These are phyloP conservation scores for Centropristis striata DNA, from an alignment of 2,113 vertebrate genomes.

Conservation along the genomic window DNA sequence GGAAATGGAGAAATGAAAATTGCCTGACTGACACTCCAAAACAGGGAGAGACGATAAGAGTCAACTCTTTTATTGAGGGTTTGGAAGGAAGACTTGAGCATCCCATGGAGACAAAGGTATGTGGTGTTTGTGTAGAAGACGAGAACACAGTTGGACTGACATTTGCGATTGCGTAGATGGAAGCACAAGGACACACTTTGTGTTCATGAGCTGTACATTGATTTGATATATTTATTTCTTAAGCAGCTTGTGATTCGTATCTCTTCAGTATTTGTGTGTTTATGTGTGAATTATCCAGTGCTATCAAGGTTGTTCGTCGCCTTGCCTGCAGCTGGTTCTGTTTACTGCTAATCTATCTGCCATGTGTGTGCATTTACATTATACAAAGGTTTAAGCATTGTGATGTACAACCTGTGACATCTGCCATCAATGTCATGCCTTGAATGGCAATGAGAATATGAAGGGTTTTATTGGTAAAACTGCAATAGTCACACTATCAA, in stretches of 20 bases:
- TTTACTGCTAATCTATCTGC: slow-evolving; percentile 10
- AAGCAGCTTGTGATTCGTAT: slow-evolving; percentile 9
- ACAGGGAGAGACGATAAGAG: slow-evolving; percentile 29
- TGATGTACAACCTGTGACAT: slow-evolving; percentile 25
- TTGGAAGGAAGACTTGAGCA: neutral
- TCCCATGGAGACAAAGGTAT: neutral
- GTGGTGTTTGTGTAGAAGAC: neutral
- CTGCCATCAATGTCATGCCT: slow-evolving; percentile 32
- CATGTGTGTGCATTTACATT: slow-evolving; percentile 11
- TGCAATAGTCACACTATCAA: slow-evolving; percentile 15
- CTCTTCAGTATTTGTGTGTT: neutral
- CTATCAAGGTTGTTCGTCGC: neutral
- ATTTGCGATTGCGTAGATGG: neutral
- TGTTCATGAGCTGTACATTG: neutral
- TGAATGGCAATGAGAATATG: slow-evolving; percentile 46
- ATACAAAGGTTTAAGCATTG: slow-evolving; percentile 10
- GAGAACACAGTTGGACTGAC: slow-evolving; percentile 2
- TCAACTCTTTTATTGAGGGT: neutral
- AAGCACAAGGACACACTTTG: neutral
- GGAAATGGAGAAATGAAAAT: slow-evolving; percentile 43
- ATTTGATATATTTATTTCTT: neutral
- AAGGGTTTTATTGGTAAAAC: slow-evolving; percentile 41
- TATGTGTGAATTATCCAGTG: neutral
- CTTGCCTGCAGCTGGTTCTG: too few species aligned
- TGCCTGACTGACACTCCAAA: slow-evolving; percentile 46